Evolutionary conservation across 2,888 invertebrate species (phyloP).

Genomic region (Altica lythri): DNA sequence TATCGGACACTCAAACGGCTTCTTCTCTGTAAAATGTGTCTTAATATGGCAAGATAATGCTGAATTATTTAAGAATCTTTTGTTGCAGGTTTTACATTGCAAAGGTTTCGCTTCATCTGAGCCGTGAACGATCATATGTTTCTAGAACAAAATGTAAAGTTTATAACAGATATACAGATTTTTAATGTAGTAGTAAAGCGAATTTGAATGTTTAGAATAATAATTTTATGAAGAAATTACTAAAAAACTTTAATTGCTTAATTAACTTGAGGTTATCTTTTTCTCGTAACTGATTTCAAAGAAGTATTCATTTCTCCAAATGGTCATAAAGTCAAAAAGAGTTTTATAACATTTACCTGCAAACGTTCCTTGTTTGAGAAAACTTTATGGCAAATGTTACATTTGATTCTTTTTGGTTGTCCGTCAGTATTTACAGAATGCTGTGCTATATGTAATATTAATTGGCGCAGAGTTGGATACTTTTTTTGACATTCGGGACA

Average conservation of each 20-base stretch:
- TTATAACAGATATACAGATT: background rate
- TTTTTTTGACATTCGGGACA: constrained; percentile 50
- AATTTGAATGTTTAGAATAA: too few relatives aligned
- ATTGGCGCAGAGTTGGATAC: constrained; percentile 47
- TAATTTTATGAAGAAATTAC: too few relatives aligned
- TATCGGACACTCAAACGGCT: constrained; percentile 73
- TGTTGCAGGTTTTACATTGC: constrained; percentile 68
- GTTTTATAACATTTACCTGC: constrained; percentile 52
- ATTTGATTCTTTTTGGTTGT: constrained; percentile 59
- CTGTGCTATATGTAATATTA: constrained; percentile 47
- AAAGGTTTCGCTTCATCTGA: constrained; percentile 71
- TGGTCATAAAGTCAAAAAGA: too few relatives aligned
- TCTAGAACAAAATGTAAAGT: constrained; percentile 50
- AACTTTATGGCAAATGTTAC: constrained; percentile 68
- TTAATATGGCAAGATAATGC: constrained; percentile 74
- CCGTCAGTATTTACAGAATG: constrained; percentile 39
- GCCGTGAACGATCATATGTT: constrained; percentile 70
- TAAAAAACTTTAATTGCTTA: too few relatives aligned
- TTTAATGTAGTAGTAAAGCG: too few relatives aligned
- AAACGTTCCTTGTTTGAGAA: constrained; percentile 68
- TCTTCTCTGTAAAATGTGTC: constrained; percentile 66
- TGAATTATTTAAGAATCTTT: constrained; percentile 72
- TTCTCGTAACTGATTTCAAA: too few relatives aligned
- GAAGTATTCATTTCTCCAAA: too few relatives aligned
- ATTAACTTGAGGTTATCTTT: too few relatives aligned